Evolutionary conservation across 2,888 invertebrate species (phyloP).

Genomic region (Xanthorhoe designata): DNA sequence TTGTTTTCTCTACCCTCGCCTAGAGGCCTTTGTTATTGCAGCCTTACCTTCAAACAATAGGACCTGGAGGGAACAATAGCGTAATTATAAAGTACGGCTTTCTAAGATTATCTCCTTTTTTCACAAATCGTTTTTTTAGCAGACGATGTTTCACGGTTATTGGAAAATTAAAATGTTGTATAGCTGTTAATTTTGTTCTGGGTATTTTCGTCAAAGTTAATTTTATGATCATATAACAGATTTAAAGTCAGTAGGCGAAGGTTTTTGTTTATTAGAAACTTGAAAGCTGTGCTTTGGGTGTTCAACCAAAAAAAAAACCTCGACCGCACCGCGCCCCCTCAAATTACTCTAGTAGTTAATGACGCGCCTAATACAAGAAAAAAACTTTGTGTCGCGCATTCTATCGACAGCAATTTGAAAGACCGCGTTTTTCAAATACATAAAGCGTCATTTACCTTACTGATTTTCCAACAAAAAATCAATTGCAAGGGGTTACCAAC

Average conservation of each 20-base stretch:
- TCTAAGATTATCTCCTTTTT: constrained; percentile 65
- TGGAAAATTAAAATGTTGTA: neutral
- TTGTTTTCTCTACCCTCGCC: constrained; percentile 72
- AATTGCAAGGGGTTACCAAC: constrained; percentile 60
- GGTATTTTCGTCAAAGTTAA: too few relatives aligned
- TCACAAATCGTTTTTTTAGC: constrained; percentile 28
- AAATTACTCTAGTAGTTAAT: too few relatives aligned
- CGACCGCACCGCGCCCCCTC: too few relatives aligned
- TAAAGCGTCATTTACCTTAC: neutral
- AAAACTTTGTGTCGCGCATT: too few relatives aligned
- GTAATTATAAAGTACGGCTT: constrained; percentile 74
- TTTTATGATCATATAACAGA: neutral
- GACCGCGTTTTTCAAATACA: neutral
- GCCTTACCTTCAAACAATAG: constrained; percentile 73
- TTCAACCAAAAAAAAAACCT: too few relatives aligned
- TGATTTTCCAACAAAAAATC: constrained; percentile 47
- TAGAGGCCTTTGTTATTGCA: constrained; percentile 73
- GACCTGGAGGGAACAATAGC: constrained; percentile 73
- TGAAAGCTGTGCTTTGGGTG: neutral
- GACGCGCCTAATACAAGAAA: too few relatives aligned
- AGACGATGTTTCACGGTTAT: constrained; percentile 15
- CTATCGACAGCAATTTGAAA: too few relatives aligned
- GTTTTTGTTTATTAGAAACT: neutral
- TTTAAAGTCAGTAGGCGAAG: neutral
- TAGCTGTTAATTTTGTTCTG: neutral